Base-by-base conservation (phyloP, 2,888 invertebrate species). In the Apodemia mormo region DNA sequence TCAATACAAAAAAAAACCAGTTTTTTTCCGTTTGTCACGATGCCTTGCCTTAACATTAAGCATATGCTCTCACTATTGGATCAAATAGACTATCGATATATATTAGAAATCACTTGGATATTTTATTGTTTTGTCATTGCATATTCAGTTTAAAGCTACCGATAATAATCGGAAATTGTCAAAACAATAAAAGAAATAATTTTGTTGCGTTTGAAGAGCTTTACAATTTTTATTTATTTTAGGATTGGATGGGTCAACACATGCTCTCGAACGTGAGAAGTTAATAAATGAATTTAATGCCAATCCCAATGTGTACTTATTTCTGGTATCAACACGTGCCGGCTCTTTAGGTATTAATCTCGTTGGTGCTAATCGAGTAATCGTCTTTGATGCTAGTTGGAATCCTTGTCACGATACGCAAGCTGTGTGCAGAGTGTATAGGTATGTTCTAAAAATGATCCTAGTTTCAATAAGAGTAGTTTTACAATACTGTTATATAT, bases 331-430 rank as follows among this genome's bases (percentile, higher is more conserved):
- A 0, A 99, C 99, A 0, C 95, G 98, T 78, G 99, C 99, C 54
- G 99, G 99, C 1, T 99, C 98, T 14, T 92, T 99, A 49, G 99
- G 99, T 9, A 99, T 99, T 76, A 99, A 99, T 92, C 94, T 99
- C 74, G 97, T 99, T 30, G 99, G 99, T 22, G 99, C 99, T 0
- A 99, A 99, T 89, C 95, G 99, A 49, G 99, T 99, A 6, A 97
- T 99, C 61, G 98, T 99, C 67, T 97, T 99, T 82, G 99, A 99
- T 87, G 99, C 99, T 14, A 98, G 98, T 56, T 99, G 99, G 99
- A 99, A 99, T 93, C 99, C 99, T 1, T 99, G 99, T 83, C 99
- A 99, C 82, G 99, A 99, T 84, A 98, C 98, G 0, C 98, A 98
- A 93, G 99, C 99, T 45, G 99, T 99, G 14, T 99, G 99, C 86